Percentiles rank a stretch among this genome's conserved stretches.
Conservation (phyloP, 2,888 invertebrate genomes). For the Parnassius apollo region DNA sequence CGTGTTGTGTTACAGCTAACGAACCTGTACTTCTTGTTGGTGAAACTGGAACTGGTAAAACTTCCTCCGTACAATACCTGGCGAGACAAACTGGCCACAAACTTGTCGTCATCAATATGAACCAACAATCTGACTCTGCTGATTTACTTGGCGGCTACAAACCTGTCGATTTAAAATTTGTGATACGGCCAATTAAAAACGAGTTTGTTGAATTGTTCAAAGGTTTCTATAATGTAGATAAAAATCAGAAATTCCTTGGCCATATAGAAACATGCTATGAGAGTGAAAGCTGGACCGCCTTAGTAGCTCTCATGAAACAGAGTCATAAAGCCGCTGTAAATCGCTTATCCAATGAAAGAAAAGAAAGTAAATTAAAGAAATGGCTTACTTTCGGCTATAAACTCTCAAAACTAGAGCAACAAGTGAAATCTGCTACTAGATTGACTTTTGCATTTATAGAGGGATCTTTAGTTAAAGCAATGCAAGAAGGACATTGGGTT, state of each 20-base stretch:
- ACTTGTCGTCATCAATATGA: constrained; percentile 97
- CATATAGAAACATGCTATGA: constrained; percentile 90
- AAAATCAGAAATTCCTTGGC: constrained; percentile 91
- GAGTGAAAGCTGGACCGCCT: constrained; percentile 85
- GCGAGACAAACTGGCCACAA: constrained; percentile 91
- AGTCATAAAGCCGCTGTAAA: constrained; percentile 85
- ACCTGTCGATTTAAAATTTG: constrained; percentile 93
- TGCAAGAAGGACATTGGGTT: constrained; percentile 97
- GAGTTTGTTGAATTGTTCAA: constrained; percentile 92
- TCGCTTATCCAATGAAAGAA: constrained; percentile 63
- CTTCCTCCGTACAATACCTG: constrained; percentile 95
- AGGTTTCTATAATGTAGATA: constrained; percentile 86
- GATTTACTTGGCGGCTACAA: constrained; percentile 98
- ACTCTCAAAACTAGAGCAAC: constrained; percentile 85
- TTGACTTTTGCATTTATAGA: constrained; percentile 95
- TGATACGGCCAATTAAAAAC: constrained; percentile 89
- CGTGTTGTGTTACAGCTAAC: constrained; percentile 88
- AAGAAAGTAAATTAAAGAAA: constrained; percentile 56
- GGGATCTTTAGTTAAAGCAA: constrained; percentile 95
- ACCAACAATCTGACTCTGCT: constrained; percentile 98
- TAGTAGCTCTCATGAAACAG: constrained; percentile 89
- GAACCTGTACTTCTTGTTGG: constrained; percentile 98
- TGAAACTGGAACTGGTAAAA: constrained; percentile 99
- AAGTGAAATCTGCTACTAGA: constrained; percentile 86
- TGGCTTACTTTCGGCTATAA: constrained; percentile 87